phyloP scores from a whole-genome alignment of 1,140 invertebrate species.

The Hycleus phaleratus region DNA sequence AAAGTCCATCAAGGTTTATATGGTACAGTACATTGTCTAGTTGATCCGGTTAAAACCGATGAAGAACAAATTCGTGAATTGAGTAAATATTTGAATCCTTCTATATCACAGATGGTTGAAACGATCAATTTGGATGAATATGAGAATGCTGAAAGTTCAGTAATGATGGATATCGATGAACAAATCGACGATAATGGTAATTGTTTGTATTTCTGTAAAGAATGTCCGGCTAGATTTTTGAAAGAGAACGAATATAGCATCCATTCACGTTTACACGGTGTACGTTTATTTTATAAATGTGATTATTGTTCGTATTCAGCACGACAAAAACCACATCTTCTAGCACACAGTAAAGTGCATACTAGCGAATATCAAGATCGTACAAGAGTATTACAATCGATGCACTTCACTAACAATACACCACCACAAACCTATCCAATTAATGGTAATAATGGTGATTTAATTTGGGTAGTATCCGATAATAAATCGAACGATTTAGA shows the following conservation, averaged over 20 bases:
- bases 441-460: conserved; percentile 29
- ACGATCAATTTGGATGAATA: conserved; percentile 28
- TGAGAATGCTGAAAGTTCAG: conserved; percentile 21
- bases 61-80: conserved; percentile 61
- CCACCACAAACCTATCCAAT: conserved; percentile 54
- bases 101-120: not conserved
- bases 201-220: conserved; percentile 50
- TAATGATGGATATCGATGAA: conserved; percentile 28
- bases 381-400: conserved; percentile 62
- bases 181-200: conserved; percentile 31
- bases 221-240: conserved; percentile 69
- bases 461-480: conserved; percentile 53
- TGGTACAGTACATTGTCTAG: conserved; percentile 60
- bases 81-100: conserved; percentile 39
- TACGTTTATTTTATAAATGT: conserved; percentile 57
- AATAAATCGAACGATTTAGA: conserved; percentile 30
- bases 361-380: conserved; percentile 73
- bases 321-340: conserved; percentile 57
- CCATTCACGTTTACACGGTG: conserved; percentile 58
- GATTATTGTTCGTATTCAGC: conserved; percentile 72
- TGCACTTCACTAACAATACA: conserved; percentile 51
- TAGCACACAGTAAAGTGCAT: conserved; percentile 71
- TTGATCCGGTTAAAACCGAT: conserved; percentile 54
- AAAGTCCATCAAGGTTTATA: conserved; percentile 68
- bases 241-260: conserved; percentile 58